Evolutionary conservation across 2,113 vertebrate species (phyloP).

Genomic region (Macrotus californicus): DNA sequence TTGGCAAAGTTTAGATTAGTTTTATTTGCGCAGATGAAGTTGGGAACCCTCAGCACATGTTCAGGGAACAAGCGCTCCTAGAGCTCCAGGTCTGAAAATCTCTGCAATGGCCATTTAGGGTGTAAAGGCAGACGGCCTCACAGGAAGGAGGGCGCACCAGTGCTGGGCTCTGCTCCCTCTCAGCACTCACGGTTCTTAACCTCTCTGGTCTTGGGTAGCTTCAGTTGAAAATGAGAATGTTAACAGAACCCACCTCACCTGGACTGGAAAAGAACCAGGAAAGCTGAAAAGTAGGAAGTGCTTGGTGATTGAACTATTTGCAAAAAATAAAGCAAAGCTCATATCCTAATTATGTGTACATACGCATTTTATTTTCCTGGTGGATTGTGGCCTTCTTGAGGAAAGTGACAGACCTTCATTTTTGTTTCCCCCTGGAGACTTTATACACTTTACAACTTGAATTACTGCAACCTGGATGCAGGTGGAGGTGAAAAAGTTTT

Average conservation of each 20-base stretch:
- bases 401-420: background rate
- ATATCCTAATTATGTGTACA: too few species aligned
- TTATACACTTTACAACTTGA: too few species aligned
- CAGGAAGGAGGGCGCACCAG: background rate
- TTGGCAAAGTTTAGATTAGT: background rate
- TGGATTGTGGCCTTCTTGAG: background rate
- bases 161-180: accelerated
- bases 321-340: background rate
- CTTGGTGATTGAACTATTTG: background rate
- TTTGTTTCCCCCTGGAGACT: background rate
- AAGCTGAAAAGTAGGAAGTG: accelerated
- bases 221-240: background rate
- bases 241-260: background rate
- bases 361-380: background rate
- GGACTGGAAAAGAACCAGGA: background rate
- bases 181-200: background rate
- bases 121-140: accelerated
- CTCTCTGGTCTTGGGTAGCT: background rate
- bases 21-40: background rate
- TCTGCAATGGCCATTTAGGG: accelerated
- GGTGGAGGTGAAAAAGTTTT: too few species aligned
- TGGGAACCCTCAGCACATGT: background rate
- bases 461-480: background rate
- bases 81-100: background rate
- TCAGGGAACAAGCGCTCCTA: too few species aligned